Percentiles rank a stretch among this genome's conserved stretches.
Evolutionary conservation across 2,113 vertebrate genomes (phyloP).

Genomic region (Brachypteracias leptosomus): DNA sequence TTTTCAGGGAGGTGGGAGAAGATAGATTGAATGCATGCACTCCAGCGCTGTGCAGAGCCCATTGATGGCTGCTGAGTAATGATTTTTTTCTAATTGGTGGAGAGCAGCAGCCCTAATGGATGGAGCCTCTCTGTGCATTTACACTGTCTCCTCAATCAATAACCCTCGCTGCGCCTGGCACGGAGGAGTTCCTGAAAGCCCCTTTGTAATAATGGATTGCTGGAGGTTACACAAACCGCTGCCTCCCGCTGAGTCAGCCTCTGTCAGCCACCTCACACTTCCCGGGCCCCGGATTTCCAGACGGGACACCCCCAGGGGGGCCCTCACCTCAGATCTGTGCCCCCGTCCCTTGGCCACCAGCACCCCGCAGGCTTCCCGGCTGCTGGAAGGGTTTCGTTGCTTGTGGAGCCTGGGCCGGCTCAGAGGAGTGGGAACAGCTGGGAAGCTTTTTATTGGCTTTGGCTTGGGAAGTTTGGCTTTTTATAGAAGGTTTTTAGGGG

Average conservation of each 20-base stretch:
- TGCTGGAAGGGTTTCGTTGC: not conserved
- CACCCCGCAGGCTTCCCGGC: not conserved
- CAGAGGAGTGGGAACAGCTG: not conserved
- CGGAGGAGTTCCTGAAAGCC: constrained; percentile 77
- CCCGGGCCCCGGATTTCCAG: constrained; percentile 43
- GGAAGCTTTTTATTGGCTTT: constrained; percentile 32
- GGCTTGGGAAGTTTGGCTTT: constrained; percentile 11
- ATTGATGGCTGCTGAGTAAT: constrained; percentile 84
- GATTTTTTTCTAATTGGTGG: constrained; percentile 87
- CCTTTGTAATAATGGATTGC: constrained; percentile 80
- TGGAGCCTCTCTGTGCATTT: constrained; percentile 79
- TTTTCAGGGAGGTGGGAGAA: constrained; percentile 72
- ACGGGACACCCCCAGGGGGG: constrained; percentile 17
- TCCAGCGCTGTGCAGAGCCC: constrained; percentile 74
- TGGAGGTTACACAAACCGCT: constrained; percentile 68
- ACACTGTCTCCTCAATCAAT: constrained; percentile 84
- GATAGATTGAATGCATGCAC: constrained; percentile 74
- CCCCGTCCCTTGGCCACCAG: not conserved
- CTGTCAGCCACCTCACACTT: constrained; percentile 50
- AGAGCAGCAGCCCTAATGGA: constrained; percentile 84
- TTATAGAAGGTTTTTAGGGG: not conserved
- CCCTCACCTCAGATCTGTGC: not conserved
- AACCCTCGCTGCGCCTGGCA: constrained; percentile 75
- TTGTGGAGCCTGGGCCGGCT: not conserved
- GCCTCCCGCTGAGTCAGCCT: constrained; percentile 68